Percentiles rank a stretch among this genome's conserved stretches.
Evolutionary conservation across 2,888 invertebrate genomes (phyloP).

Genomic region (Argynnis bischoffii): DNA sequence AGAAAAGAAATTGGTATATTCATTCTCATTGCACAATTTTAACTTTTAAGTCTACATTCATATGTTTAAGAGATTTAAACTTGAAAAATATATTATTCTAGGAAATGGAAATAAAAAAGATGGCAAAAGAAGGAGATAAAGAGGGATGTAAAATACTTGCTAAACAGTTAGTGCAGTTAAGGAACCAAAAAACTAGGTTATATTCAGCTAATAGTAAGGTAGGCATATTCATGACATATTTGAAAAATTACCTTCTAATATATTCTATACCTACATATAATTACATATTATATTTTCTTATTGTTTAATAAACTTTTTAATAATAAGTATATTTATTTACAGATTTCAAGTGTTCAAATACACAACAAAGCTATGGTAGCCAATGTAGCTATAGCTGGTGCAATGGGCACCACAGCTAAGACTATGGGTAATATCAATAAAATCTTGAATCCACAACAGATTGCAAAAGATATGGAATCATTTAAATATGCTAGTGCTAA

Average conservation of each 20-base stretch:
- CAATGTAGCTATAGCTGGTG: conserved; percentile 92
- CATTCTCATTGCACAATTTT: neutral
- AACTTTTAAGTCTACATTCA: neutral
- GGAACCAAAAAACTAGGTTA: conserved; percentile 93
- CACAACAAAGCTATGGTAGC: conserved; percentile 96
- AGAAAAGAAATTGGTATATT: conserved; percentile 91
- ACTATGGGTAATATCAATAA: conserved; percentile 95
- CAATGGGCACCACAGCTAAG: conserved; percentile 94
- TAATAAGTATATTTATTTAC: conserved; percentile 27
- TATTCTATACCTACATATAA: too few species aligned
- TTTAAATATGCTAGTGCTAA: conserved; percentile 92
- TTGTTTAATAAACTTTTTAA: too few species aligned
- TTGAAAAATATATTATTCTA: conserved; percentile 55
- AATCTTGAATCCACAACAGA: conserved; percentile 91
- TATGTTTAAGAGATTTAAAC: neutral
- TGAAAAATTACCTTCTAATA: too few species aligned
- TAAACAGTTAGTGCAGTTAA: conserved; percentile 92
- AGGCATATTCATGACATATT: neutral
- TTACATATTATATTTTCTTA: neutral
- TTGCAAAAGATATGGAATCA: conserved; percentile 91
- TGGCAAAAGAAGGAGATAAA: conserved; percentile 93
- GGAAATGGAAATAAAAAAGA: conserved; percentile 94
- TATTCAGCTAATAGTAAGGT: conserved; percentile 92
- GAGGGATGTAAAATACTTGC: conserved; percentile 92
- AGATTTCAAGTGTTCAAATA: conserved; percentile 88